Evolutionary conservation across 2,888 invertebrate species (phyloP).

Genomic region (Villa cingulata): DNA sequence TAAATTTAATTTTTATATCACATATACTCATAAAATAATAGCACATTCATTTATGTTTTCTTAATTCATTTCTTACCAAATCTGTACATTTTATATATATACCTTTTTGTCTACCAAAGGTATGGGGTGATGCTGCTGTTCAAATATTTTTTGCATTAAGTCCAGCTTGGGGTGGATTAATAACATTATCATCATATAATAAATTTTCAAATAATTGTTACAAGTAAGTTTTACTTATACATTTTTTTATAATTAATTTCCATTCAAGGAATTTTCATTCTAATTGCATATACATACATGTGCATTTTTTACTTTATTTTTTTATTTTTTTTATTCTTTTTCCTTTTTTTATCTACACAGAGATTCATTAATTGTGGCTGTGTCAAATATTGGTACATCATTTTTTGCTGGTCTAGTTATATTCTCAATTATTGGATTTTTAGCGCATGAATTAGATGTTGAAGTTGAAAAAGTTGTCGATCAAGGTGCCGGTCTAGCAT

Average conservation of each 20-base stretch:
- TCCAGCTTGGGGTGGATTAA: slow-evolving; percentile 76
- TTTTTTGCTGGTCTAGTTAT: slow-evolving; percentile 71
- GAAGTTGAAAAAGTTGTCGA: slow-evolving; percentile 58
- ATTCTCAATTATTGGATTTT: slow-evolving; percentile 68
- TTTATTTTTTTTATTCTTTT: too few species aligned
- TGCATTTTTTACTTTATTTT: too few species aligned
- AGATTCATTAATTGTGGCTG: slow-evolving; percentile 61
- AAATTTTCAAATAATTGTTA: slow-evolving; percentile 73
- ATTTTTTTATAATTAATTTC: too few species aligned
- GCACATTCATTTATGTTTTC: neutral
- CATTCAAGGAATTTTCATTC: too few species aligned
- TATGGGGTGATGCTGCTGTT: slow-evolving; percentile 72
- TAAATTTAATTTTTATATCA: slow-evolving; percentile 20
- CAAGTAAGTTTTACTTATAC: slow-evolving; percentile 40
- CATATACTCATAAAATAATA: too few species aligned
- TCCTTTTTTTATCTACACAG: slow-evolving; percentile 32
- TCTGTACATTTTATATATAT: neutral
- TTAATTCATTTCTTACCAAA: neutral
- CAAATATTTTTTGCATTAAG: slow-evolving; percentile 80
- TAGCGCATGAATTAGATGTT: slow-evolving; percentile 61
- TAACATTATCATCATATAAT: slow-evolving; percentile 74
- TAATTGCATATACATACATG: too few species aligned
- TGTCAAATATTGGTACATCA: slow-evolving; percentile 63
- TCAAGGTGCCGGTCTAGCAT: slow-evolving; percentile 65
- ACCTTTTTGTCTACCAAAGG: slow-evolving; percentile 33